Evolutionary conservation across 2,888 invertebrate genomes (phyloP).

Genomic region (Cerastoderma edule): DNA sequence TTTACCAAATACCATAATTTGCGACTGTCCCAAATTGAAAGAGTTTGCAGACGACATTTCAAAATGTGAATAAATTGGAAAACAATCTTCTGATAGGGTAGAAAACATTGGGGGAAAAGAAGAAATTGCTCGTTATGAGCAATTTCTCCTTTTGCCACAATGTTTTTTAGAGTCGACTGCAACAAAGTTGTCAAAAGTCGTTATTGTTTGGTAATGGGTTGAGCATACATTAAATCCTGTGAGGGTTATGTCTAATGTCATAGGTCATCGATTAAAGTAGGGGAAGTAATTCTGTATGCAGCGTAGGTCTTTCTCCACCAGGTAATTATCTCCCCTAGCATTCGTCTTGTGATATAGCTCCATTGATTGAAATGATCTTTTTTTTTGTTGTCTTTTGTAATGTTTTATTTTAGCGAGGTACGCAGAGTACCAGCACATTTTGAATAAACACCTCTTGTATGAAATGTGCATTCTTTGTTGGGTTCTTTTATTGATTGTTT

Average conservation of each 20-base stretch:
- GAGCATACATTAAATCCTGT: neutral
- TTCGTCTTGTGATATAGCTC: constrained; percentile 41
- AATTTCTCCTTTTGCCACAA: constrained; percentile 1
- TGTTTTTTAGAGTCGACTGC: neutral
- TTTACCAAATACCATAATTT: too few species aligned
- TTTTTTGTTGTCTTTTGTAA: constrained; percentile 54
- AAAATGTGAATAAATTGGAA: neutral
- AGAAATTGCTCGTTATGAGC: neutral
- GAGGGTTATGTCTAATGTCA: neutral
- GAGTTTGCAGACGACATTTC: neutral
- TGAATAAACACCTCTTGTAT: constrained; percentile 57
- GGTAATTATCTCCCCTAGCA: constrained; percentile 4
- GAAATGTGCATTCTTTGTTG: too few species aligned
- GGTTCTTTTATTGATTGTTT: too few species aligned
- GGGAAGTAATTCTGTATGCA: neutral
- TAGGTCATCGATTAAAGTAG: neutral
- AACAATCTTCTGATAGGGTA: too few species aligned
- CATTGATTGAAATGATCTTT: constrained; percentile 23
- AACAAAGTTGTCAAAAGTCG: too few species aligned
- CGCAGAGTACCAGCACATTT: constrained; percentile 36
- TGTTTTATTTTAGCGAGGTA: constrained; percentile 56
- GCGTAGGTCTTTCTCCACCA: too few species aligned
- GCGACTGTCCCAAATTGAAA: too few species aligned
- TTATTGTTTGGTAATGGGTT: too few species aligned
- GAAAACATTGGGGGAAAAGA: neutral